A percentile compares a stretch with the other conserved stretches of the same genome.
Evolutionary conservation across 2,888 invertebrate species (phyloP).

Genomic region (Diadegma fenestrale): DNA sequence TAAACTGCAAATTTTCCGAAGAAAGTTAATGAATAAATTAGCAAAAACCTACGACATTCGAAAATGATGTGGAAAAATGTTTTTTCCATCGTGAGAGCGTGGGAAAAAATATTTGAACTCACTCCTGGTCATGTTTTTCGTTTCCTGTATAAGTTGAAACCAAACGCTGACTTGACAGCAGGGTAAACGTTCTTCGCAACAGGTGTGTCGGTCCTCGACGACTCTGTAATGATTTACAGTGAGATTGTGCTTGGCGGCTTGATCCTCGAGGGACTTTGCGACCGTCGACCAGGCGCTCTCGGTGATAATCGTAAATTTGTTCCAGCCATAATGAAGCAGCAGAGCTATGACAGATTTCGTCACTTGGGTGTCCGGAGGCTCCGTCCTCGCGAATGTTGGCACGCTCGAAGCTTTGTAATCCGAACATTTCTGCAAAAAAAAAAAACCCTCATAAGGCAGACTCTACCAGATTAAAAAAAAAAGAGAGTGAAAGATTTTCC

Average conservation of each 20-base stretch:
- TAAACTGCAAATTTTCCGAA: conserved; percentile 90
- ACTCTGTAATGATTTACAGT: conserved; percentile 92
- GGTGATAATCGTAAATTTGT: conserved; percentile 95
- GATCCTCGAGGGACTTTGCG: conserved; percentile 91
- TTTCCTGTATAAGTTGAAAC: conserved; percentile 94
- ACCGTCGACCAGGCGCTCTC: conserved; percentile 94
- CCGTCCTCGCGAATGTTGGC: conserved; percentile 96
- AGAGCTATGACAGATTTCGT: conserved; percentile 97
- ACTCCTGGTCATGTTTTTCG: conserved; percentile 94
- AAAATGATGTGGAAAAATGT: not conserved
- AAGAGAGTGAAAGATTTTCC: conserved; percentile 10
- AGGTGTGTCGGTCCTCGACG: conserved; percentile 90
- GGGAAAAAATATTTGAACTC: conserved; percentile 82
- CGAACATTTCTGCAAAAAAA: conserved; percentile 94
- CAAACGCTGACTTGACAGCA: conserved; percentile 93
- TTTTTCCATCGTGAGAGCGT: not conserved
- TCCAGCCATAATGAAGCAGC: conserved; percentile 96
- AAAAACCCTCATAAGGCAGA: not conserved
- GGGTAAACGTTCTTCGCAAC: conserved; percentile 90
- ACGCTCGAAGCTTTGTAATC: conserved; percentile 95
- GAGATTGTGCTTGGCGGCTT: conserved; percentile 92
- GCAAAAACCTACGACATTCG: not conserved
- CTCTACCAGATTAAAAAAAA: not conserved
- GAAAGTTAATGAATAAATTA: not conserved
- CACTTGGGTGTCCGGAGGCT: conserved; percentile 97